Percentiles rank a stretch among this genome's conserved stretches.
These are phyloP conservation scores for Limanda limanda DNA, from an alignment of 2,113 vertebrate genomes.

Conservation along the genomic window DNA sequence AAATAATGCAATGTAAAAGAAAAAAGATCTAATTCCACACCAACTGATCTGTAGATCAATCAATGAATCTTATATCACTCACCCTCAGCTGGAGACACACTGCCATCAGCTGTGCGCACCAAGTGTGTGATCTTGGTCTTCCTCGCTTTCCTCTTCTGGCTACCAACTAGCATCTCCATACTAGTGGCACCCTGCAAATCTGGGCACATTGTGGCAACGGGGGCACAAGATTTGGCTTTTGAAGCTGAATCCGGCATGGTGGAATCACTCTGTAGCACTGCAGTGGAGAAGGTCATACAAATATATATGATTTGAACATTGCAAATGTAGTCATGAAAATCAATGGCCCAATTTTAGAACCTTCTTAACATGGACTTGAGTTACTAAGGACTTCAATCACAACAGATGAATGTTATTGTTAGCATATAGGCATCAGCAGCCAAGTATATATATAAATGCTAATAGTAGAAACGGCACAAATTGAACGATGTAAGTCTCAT, in stretches of 20 bases:
- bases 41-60: neutral
- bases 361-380: neutral
- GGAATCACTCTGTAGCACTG: conserved; percentile 87
- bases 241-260: conserved; percentile 79
- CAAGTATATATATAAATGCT: neutral
- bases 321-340: neutral
- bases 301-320: neutral
- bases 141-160: conserved; percentile 98
- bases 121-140: conserved; percentile 99
- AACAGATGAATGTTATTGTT: neutral
- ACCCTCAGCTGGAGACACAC: conserved; percentile 91
- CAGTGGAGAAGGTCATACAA: conserved; percentile 66
- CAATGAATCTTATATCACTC: conserved; percentile 35
- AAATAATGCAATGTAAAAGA: too few species aligned
- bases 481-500: neutral
- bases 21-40: neutral
- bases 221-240: conserved; percentile 84
- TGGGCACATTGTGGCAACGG: conserved; percentile 82
- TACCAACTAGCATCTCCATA: conserved; percentile 93
- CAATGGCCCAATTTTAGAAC: neutral
- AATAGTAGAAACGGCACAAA: neutral
- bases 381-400: neutral
- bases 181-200: conserved; percentile 83
- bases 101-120: conserved; percentile 92
- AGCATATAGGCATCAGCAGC: neutral